Evolutionary conservation across 2,888 invertebrate genomes (phyloP), one percentile per base, ranked within the genome.

Genomic region (Ichneumon xanthorius): DNA sequence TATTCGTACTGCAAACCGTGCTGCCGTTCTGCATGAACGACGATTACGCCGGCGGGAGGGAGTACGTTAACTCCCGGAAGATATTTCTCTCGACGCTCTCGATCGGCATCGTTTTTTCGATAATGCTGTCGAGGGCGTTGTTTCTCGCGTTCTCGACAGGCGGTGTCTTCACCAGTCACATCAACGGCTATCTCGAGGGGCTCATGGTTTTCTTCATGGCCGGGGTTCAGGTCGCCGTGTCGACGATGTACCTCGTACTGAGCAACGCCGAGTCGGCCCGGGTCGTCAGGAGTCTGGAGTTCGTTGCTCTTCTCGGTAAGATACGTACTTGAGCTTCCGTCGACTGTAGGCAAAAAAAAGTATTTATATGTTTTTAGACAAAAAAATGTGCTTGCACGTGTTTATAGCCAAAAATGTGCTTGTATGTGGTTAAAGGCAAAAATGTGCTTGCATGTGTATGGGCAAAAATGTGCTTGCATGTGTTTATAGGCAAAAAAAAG

Each of bases 111-210:
- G 94, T 95, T 0, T 96, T 96, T 91, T 96, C 96, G 1, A 93
- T 96, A 40, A 94, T 97, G 89, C 93, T 97, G 7, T 95, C 96
- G 11, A 94, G 97, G 19, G 95, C 96, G 1, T 94, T 97, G 6
- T 95, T 97, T 93, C 92, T 97, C 68, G 96, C 96, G 0, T 96
- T 96, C 1, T 96, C 96, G 68, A 96, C 95, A 83, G 96, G 96
- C 83, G 95, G 96, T 0, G 96, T 96, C 0, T 96, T 96, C 87
- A 95, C 96, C 86, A 96, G 96, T 4, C 97, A 97, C 89, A 95
- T 97, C 9, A 96, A 96, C 86, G 97, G 97, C 4, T 96, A 96
- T 58, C 95, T 97, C 7, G 96, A 97, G 90, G 94, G 95, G 0
- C 94, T 96, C 19, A 95, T 96, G 88, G 95, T 95, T 80, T 94